A percentile compares a stretch with the other conserved stretches of the same genome.
These are phyloP conservation scores for Takifugu flavidus DNA, from an alignment of 2,113 vertebrate species.

Conservation along the genomic window DNA sequence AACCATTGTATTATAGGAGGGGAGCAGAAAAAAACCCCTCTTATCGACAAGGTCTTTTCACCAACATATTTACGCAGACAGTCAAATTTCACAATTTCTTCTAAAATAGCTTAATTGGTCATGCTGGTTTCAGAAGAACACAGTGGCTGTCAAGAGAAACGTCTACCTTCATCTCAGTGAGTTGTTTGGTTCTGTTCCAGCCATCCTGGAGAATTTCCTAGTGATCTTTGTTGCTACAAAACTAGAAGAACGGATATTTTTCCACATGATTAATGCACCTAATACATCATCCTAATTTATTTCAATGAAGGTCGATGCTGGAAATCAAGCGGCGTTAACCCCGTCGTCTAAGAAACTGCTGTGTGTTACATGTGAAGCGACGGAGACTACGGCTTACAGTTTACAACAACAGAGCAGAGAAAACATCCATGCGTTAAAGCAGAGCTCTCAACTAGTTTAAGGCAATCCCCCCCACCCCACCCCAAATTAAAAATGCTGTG, in stretches of 20 bases:
- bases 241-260: constrained; percentile 19
- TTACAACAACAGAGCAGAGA: background rate
- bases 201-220: constrained; percentile 6
- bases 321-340: constrained; percentile 7
- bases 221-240: constrained; percentile 12
- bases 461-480: no score
- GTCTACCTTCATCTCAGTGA: background rate
- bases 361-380: constrained; percentile 23
- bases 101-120: constrained; percentile 24
- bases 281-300: constrained; percentile 1
- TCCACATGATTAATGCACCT: constrained; percentile 30
- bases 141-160: constrained; percentile 24
- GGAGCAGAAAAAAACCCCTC: no score
- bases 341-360: constrained; percentile 5
- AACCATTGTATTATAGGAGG: no score
- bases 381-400: constrained; percentile 19
- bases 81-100: constrained; percentile 38
- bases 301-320: no score
- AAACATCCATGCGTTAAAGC: background rate
- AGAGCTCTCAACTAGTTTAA: no score
- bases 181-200: constrained; percentile 7
- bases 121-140: constrained; percentile 51
- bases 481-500: no score
- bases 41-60: background rate
- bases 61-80: constrained; percentile 16